Evolutionary conservation across 2,797 vertebrate genomes (phyloP), one percentile per base, ranked within the genome.

Genomic region (Lindbergichthys nudifrons): DNA sequence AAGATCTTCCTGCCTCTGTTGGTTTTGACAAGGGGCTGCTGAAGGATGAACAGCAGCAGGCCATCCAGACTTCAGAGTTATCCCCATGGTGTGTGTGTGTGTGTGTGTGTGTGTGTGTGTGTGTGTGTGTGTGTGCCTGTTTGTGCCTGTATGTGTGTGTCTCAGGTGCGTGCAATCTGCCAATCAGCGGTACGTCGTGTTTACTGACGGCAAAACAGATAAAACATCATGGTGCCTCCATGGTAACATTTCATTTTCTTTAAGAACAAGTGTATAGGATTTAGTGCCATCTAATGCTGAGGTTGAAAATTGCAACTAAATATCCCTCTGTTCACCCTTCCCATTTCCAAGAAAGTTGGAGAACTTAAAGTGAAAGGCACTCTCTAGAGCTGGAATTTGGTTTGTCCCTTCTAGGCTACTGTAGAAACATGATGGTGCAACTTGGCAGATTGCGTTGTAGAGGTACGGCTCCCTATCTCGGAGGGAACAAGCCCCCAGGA

Each of bases 21-120:
- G 65, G 65, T 82, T 90, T 85, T 80, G 74, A 77, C 87, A 81
- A 77, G 73, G 50, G 23, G 47, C 67, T 82, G 81, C 64, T 69
- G 77, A 80, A 60, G 85, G 70, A 77, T 77, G 52, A 42, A 74
- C 42, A 70, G 46, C 10, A 4, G 39, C 45, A 58, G 77, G 80
- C 61, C 53, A 65, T 70, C 59, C 65, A 79, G 80, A 79, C 74
- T 79, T 58, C 75, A 87, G 42, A 83, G 63, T 85, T 70, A 66
- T 46, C 48, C 48, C 19, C 13, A 36, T 36, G 32, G 32, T 50
- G 68, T 64, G 58, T 36, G 32, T 36, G 32, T 36, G 32, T 79
- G 66, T 46, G 30, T 39, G 47, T 36, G 42, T 21, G 59, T 23
- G 70, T 42, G 21, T 50, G 41, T 50, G 68, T 64, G 58, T 26